Percentiles rank a stretch among this genome's conserved stretches.
phyloP scores from a whole-genome alignment of 2,888 invertebrate genomes.

The Cryptus armator region DNA sequence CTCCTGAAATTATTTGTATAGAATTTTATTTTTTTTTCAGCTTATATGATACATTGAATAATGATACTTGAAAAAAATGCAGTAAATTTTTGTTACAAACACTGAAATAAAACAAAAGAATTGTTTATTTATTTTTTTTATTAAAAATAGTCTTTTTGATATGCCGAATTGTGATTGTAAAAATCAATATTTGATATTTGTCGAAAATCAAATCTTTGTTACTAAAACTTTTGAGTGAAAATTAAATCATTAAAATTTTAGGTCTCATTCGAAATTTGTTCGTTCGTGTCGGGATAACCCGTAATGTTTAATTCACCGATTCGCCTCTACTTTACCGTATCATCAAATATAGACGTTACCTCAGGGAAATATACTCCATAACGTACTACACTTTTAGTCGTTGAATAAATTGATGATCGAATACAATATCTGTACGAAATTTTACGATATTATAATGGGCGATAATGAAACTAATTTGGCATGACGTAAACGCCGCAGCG shows the following conservation, averaged over 20 bases:
- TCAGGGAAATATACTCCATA: not conserved
- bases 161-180: not conserved
- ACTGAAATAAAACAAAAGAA: no score
- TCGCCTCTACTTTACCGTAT: not conserved
- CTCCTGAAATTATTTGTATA: no score
- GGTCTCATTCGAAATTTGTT: not conserved
- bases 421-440: conserved; percentile 7
- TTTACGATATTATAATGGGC: conserved; percentile 57
- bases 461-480: conserved; percentile 44
- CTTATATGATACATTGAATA: no score
- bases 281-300: not conserved
- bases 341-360: not conserved
- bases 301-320: not conserved
- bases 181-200: not conserved
- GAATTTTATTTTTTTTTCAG: no score
- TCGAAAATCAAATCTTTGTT: not conserved
- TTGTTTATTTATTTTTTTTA: no score
- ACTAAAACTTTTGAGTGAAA: not conserved
- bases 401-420: not conserved
- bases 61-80: no score
- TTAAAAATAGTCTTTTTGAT: not conserved
- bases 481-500: conserved; percentile 51
- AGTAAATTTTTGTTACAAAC: no score
- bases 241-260: not conserved
- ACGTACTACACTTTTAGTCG: not conserved